phyloP scores from a whole-genome alignment of 2,797 vertebrate species.

The Petrocephalus schoutedeni region DNA sequence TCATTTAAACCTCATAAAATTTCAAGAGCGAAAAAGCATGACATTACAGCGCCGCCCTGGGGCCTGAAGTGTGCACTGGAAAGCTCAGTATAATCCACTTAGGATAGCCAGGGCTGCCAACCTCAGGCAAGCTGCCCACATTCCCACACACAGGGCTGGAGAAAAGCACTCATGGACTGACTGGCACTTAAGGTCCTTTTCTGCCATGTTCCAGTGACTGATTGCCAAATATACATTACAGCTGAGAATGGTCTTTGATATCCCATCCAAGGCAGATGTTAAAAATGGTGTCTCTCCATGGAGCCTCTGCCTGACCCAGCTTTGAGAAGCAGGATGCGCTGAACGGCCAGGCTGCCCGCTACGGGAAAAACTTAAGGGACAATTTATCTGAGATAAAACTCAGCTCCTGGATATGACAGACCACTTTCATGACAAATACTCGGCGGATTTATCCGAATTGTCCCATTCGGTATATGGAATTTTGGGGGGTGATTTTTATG shows the following conservation, averaged over 20 bases:
- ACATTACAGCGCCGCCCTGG: slow-evolving; percentile 28
- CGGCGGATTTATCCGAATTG: neutral
- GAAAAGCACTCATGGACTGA: slow-evolving; percentile 40
- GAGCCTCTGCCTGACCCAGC: neutral
- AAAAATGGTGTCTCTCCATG: neutral
- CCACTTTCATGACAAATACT: neutral
- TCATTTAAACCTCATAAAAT: slow-evolving; percentile 52
- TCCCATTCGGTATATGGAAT: neutral
- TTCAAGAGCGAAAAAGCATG: slow-evolving; percentile 26
- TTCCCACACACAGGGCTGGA: slow-evolving; percentile 36
- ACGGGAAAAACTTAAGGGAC: neutral
- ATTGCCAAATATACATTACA: neutral
- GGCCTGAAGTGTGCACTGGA: slow-evolving; percentile 47
- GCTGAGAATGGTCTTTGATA: neutral
- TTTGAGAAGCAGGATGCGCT: neutral
- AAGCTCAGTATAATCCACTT: slow-evolving; percentile 52
- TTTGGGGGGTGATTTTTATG: neutral
- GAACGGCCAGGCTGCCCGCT: neutral
- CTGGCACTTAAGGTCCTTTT: slow-evolving; percentile 32
- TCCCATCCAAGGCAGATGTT: neutral
- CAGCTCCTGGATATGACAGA: neutral
- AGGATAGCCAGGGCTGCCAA: slow-evolving; percentile 33
- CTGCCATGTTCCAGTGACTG: neutral
- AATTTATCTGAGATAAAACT: neutral
- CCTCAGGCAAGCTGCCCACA: slow-evolving; percentile 37